These are phyloP conservation scores for Coelogynopora nodosa DNA, from an alignment of 2,888 invertebrate species.

Conservation along the genomic window DNA sequence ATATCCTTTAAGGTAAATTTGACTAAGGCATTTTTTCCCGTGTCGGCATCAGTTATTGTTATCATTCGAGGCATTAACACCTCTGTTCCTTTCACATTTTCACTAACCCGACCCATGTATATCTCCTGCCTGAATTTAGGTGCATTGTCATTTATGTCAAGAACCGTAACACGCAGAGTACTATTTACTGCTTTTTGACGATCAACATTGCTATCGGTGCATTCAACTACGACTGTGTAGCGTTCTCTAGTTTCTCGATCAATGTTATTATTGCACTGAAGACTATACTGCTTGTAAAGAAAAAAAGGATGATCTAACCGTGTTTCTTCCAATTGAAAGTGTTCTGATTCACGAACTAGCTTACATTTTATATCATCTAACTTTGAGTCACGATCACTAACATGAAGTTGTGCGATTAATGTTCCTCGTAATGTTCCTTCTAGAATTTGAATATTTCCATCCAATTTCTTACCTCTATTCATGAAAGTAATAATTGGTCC, in stretches of 20 bases:
- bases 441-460: background rate
- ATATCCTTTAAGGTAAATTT: background rate
- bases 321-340: constrained; percentile 27
- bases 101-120: background rate
- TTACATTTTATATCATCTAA: constrained; percentile 25
- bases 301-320: background rate
- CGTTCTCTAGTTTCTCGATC: background rate
- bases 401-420: background rate
- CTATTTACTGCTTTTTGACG: background rate
- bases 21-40: background rate
- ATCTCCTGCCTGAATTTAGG: background rate
- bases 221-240: background rate
- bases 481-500: constrained; percentile 1
- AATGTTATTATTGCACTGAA: background rate
- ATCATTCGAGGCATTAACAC: background rate
- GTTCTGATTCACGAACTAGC: background rate
- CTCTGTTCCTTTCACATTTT: background rate
- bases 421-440: background rate
- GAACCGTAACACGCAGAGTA: background rate
- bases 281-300: background rate
- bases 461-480: background rate
- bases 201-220: background rate
- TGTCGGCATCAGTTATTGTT: background rate
- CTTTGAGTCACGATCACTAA: constrained; percentile 5
- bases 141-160: background rate